Percentiles rank a stretch among this genome's conserved stretches.
phyloP scores from a whole-genome alignment of 2,888 invertebrate species.

The Sycophila texana region DNA sequence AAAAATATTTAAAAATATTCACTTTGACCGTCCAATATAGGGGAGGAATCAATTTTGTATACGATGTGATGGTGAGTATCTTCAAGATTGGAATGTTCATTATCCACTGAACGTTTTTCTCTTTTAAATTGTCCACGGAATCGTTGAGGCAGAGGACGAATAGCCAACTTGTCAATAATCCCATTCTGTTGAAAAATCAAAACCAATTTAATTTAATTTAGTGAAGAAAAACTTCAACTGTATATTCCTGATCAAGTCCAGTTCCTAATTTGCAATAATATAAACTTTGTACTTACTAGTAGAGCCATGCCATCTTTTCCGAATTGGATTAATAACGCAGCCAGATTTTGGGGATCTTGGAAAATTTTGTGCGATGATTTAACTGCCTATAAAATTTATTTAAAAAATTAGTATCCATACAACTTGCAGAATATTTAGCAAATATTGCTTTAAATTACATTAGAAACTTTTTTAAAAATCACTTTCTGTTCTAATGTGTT shows the following conservation, averaged over 20 bases:
- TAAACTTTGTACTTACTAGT: constrained; percentile 11
- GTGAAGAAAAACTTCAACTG: not conserved
- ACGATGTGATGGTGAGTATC: constrained; percentile 47
- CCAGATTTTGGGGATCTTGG: constrained; percentile 23
- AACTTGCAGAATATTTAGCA: not conserved
- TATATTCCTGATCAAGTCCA: not conserved
- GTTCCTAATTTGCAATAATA: not conserved
- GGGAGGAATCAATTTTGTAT: constrained; percentile 16
- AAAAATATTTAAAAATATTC: not conserved
- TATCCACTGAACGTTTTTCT: constrained; percentile 3
- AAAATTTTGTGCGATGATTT: constrained; percentile 6
- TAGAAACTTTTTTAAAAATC: not conserved
- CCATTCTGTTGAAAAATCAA: constrained; percentile 22
- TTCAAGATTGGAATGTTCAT: constrained; percentile 35
- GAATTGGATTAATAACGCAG: constrained; percentile 13
- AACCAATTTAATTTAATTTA: not conserved
- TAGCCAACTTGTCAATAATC: constrained; percentile 22
- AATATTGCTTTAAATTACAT: not conserved
- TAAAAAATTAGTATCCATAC: not conserved
- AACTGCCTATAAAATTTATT: constrained; percentile 15
- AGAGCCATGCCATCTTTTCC: not conserved
- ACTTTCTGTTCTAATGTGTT: not conserved
- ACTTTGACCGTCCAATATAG: not conserved
- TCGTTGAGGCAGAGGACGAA: constrained; percentile 36
- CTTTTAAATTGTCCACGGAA: constrained; percentile 14